Percentiles rank a stretch among this genome's conserved stretches.
phyloP scores from a whole-genome alignment of 1,140 invertebrate genomes.

The Ips typographus region DNA sequence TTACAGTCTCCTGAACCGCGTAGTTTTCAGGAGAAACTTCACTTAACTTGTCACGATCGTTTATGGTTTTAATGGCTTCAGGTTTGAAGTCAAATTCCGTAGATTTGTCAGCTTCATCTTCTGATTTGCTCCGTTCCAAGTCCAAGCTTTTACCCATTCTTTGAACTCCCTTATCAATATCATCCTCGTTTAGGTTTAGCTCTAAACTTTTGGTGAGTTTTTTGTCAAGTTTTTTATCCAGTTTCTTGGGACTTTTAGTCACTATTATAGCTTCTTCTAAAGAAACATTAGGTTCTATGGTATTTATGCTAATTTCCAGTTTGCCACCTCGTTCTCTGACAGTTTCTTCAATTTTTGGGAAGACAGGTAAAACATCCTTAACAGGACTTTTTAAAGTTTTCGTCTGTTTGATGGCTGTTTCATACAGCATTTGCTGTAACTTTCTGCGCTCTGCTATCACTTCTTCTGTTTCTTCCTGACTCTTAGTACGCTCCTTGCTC shows the following conservation, averaged over 20 bases:
- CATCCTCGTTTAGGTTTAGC: conserved; percentile 47
- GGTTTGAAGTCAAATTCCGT: conserved; percentile 59
- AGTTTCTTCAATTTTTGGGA: conserved; percentile 67
- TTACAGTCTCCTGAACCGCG: conserved; percentile 55
- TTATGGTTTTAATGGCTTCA: conserved; percentile 57
- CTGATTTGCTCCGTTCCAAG: conserved; percentile 44
- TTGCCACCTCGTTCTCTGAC: conserved; percentile 50
- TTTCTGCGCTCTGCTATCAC: conserved; percentile 68
- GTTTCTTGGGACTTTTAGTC: conserved; percentile 67
- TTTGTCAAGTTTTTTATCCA: conserved; percentile 64
- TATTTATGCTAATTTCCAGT: conserved; percentile 52
- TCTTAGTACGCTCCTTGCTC: conserved; percentile 67
- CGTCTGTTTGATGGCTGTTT: conserved; percentile 69
- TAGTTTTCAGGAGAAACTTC: conserved; percentile 42
- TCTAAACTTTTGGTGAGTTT: conserved; percentile 70
- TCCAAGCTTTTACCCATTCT: conserved; percentile 51
- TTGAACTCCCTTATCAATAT: conserved; percentile 42
- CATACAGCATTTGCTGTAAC: conserved; percentile 69
- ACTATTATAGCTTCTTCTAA: conserved; percentile 59
- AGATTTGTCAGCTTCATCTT: conserved; percentile 36
- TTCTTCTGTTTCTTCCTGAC: conserved; percentile 67
- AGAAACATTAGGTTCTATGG: conserved; percentile 48
- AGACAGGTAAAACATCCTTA: conserved; percentile 65
- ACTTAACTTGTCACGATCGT: conserved; percentile 43
- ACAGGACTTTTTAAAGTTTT: conserved; percentile 69